phyloP scores from a whole-genome alignment of 2,888 invertebrate species.

The Oithona nana region DNA sequence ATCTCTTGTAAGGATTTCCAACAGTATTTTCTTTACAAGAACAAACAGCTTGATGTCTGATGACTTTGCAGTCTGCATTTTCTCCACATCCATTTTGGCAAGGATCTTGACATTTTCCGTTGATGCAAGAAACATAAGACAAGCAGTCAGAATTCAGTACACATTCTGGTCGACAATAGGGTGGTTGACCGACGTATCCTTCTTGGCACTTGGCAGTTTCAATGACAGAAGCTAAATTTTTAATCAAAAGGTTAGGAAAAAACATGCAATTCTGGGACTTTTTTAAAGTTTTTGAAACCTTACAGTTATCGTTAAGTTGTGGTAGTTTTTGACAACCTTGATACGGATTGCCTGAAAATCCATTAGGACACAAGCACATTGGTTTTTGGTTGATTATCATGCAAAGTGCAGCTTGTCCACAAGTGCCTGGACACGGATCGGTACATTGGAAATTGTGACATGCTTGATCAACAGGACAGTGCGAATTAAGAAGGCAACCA shows the following conservation, averaged over 20 bases:
- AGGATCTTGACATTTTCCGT: slow-evolving; percentile 24
- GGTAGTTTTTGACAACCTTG: slow-evolving; percentile 29
- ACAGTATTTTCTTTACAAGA: slow-evolving; percentile 49
- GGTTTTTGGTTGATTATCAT: slow-evolving; percentile 58
- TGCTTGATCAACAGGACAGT: slow-evolving; percentile 24
- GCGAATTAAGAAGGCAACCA: slow-evolving; percentile 21
- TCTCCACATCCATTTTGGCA: slow-evolving; percentile 38
- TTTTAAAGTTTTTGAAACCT: background rate
- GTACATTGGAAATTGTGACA: slow-evolving; percentile 60
- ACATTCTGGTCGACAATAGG: slow-evolving; percentile 41
- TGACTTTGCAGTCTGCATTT: slow-evolving; percentile 49
- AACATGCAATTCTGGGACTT: too few relatives aligned
- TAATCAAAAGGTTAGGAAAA: too few relatives aligned
- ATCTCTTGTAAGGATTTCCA: slow-evolving; percentile 41
- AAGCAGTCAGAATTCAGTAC: slow-evolving; percentile 62
- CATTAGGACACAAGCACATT: slow-evolving; percentile 50
- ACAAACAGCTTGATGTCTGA: slow-evolving; percentile 52
- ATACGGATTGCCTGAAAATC: slow-evolving; percentile 55
- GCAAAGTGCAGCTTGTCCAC: slow-evolving; percentile 53
- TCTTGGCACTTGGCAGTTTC: slow-evolving; percentile 52
- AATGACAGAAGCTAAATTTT: too few relatives aligned
- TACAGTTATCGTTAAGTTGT: background rate
- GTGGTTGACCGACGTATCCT: slow-evolving; percentile 56
- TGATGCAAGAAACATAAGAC: slow-evolving; percentile 45
- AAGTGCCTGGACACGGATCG: slow-evolving; percentile 47